These are phyloP conservation scores for Tautogolabrus adspersus DNA, from an alignment of 2,113 vertebrate genomes.

Conservation along the genomic window DNA sequence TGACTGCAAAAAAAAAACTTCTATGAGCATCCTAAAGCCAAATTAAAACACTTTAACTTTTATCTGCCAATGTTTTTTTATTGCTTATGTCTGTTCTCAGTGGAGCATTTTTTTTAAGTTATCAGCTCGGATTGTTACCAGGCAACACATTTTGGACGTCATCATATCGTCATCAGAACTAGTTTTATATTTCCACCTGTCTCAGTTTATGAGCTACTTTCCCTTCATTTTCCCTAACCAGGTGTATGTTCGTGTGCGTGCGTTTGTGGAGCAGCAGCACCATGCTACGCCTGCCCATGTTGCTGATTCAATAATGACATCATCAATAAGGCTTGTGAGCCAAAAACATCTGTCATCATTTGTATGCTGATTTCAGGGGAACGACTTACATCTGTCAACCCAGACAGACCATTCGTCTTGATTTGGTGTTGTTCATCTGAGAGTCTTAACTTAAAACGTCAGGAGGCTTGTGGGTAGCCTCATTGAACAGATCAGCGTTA, in stretches of 20 bases:
- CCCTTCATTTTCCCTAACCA: not conserved
- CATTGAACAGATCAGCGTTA: slow-evolving; percentile 11
- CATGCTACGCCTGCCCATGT: not conserved
- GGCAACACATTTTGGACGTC: slow-evolving; percentile 24
- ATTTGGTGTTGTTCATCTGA: slow-evolving; percentile 45
- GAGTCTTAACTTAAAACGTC: slow-evolving; percentile 28
- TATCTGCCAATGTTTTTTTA: slow-evolving; percentile 5
- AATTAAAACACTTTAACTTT: not conserved
- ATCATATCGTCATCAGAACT: slow-evolving; percentile 1
- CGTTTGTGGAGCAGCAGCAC: not conserved
- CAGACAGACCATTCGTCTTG: slow-evolving; percentile 66
- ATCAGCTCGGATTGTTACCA: slow-evolving; percentile 31
- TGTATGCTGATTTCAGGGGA: slow-evolving; percentile 53
- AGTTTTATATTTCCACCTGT: slow-evolving; percentile 8
- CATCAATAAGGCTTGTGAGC: slow-evolving; percentile 45
- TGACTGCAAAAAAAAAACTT: slow-evolving; percentile 19
- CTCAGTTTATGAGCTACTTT: not conserved
- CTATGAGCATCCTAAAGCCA: not conserved
- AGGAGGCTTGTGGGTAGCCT: slow-evolving; percentile 32
- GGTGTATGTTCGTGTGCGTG: not conserved
- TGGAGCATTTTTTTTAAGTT: slow-evolving; percentile 15
- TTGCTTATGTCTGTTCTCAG: slow-evolving; percentile 11
- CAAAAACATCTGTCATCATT: slow-evolving; percentile 70
- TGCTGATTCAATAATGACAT: slow-evolving; percentile 49
- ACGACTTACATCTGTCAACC: slow-evolving; percentile 67